Conservation (phyloP, 2,797 vertebrate species). For the Gymnodraco acuticeps region DNA sequence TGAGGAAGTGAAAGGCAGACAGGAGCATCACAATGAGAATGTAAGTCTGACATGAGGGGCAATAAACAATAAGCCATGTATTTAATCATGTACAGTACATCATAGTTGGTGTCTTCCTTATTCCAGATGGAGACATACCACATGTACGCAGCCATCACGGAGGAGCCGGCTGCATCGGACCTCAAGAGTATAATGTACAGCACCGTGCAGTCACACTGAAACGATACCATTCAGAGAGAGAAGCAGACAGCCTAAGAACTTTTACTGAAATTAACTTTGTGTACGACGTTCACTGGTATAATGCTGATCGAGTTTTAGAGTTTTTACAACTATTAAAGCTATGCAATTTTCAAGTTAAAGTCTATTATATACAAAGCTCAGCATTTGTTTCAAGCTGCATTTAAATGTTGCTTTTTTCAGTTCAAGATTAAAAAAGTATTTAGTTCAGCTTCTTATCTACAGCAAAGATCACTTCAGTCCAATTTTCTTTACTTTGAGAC, state of each 20-base stretch:
- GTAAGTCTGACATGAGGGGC: slow-evolving; percentile 1
- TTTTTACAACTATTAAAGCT: not conserved
- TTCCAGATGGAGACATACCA: slow-evolving; percentile 42
- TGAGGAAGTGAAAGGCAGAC: not conserved
- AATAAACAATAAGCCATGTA: not conserved
- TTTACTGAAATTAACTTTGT: not conserved
- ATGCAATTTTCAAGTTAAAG: not conserved
- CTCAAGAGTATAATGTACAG: not conserved
- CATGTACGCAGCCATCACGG: slow-evolving; percentile 31
- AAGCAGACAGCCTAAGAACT: not conserved
- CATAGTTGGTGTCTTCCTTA: not conserved
- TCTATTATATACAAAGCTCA: not conserved
- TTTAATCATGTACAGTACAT: too few relatives aligned
- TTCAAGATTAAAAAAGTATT: not conserved
- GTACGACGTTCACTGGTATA: not conserved
- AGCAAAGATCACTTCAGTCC: too few relatives aligned
- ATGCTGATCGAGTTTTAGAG: too few relatives aligned
- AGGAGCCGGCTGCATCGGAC: not conserved
- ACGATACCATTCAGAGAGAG: not conserved
- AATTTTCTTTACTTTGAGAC: too few relatives aligned
- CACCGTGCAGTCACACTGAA: slow-evolving; percentile 20
- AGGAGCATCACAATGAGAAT: slow-evolving; percentile 1
- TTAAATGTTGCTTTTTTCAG: not conserved
- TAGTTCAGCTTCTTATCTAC: not conserved
- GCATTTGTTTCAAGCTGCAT: not conserved